Percentiles rank a stretch among this genome's conserved stretches.
phyloP scores from a whole-genome alignment of 2,797 vertebrate genomes.

The Columba guinea region DNA sequence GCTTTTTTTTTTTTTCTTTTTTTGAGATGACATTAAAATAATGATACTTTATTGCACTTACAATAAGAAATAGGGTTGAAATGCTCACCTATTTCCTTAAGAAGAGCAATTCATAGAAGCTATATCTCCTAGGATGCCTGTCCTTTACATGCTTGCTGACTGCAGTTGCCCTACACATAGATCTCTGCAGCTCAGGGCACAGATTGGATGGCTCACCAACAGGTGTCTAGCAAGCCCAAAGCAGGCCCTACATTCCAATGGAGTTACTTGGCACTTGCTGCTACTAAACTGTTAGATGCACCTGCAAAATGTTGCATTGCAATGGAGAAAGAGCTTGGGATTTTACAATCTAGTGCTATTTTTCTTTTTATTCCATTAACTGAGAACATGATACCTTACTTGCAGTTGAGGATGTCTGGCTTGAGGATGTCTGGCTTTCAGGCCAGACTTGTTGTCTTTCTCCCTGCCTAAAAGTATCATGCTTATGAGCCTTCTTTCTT shows the following conservation, averaged over 20 bases:
- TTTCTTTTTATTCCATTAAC: neutral
- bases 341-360: neutral
- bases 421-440: neutral
- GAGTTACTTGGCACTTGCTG: neutral
- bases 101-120: fast-evolving
- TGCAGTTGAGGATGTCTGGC: neutral
- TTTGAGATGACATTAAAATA: neutral
- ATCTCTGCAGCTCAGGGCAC: neutral
- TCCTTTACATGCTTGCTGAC: neutral
- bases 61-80: neutral
- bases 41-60: neutral
- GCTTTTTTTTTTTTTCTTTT: neutral
- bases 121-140: neutral
- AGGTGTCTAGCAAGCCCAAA: neutral
- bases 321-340: neutral
- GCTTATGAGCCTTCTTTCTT: neutral
- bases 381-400: neutral
- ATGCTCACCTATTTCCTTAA: neutral
- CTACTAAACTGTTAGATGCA: neutral
- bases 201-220: neutral
- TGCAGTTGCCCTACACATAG: neutral
- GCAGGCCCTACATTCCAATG: neutral
- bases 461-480: neutral
- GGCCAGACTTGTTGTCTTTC: neutral
- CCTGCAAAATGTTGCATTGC: neutral